Evolutionary conservation across 2,888 invertebrate genomes (phyloP).

Genomic region (Scaptomyza cyrtandrae): DNA sequence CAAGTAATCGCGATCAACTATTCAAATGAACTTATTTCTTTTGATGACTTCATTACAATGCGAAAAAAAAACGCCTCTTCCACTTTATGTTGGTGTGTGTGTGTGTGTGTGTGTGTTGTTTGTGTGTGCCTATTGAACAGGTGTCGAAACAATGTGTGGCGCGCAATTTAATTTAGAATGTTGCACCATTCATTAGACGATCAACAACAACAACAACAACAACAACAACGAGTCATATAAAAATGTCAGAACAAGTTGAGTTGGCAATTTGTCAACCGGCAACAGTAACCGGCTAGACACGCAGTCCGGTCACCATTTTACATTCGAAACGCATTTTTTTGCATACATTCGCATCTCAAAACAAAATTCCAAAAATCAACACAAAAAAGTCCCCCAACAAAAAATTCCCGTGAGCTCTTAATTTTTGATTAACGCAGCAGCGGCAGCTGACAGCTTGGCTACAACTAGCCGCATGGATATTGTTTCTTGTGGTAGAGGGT

Average conservation of each 20-base stretch:
- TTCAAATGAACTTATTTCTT: conserved; percentile 22
- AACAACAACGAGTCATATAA: conserved; percentile 49
- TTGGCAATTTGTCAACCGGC: conserved; percentile 76
- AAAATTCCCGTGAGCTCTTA: conserved; percentile 66
- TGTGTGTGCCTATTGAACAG: conserved; percentile 48
- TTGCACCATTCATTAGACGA: conserved; percentile 75
- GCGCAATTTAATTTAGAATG: conserved; percentile 79
- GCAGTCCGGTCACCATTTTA: conserved; percentile 54
- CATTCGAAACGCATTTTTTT: conserved; percentile 74
- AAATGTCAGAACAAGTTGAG: conserved; percentile 79
- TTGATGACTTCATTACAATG: conserved; percentile 56
- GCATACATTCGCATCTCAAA: conserved; percentile 52
- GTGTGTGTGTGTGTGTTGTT: conserved; percentile 5
- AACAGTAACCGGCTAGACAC: conserved; percentile 66
- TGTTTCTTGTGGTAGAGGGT: not conserved
- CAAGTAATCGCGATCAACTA: conserved; percentile 12
- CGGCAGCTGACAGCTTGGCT: conserved; percentile 5
- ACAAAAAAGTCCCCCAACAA: conserved; percentile 4
- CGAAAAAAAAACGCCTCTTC: conserved; percentile 14
- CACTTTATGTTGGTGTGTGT: conserved; percentile 3
- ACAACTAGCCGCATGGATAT: conserved; percentile 1
- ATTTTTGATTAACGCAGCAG: conserved; percentile 24
- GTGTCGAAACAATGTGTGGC: conserved; percentile 78
- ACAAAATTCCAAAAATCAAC: conserved; percentile 41
- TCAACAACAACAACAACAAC: conserved; percentile 35